Evolutionary conservation across 2,797 vertebrate genomes (phyloP).

Genomic region (Arnoldichthys spilopterus): DNA sequence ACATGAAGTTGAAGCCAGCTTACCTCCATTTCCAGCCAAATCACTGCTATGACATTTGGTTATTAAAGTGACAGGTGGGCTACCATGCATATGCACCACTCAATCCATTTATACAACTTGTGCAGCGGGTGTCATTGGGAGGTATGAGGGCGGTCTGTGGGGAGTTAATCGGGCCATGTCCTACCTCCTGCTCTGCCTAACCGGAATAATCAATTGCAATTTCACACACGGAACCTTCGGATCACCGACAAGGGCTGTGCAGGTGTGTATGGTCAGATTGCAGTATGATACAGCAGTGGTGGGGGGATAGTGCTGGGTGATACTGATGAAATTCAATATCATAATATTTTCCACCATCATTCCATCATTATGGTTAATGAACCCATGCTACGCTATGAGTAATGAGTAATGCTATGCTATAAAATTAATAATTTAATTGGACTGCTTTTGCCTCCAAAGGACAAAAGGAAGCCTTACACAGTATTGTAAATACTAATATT

Average conservation of each 20-base stretch:
- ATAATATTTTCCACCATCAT: background rate
- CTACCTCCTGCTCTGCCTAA: constrained; percentile 31
- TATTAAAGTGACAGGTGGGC: constrained; percentile 63
- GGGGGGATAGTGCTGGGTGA: constrained; percentile 11
- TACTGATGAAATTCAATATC: background rate
- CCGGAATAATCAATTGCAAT: constrained; percentile 76
- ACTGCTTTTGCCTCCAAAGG: too few species aligned
- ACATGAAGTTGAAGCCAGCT: constrained; percentile 48
- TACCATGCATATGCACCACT: constrained; percentile 47
- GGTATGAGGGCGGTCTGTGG: constrained; percentile 36
- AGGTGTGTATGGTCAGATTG: constrained; percentile 59
- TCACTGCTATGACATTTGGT: constrained; percentile 56
- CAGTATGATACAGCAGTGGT: constrained; percentile 41
- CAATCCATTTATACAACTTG: constrained; percentile 54
- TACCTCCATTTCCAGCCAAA: constrained; percentile 55
- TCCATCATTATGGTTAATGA: background rate
- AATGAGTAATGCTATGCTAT: background rate
- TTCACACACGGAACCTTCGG: constrained; percentile 64
- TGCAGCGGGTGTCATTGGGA: constrained; percentile 42
- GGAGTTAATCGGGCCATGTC: constrained; percentile 48
- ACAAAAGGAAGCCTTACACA: too few species aligned
- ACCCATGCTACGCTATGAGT: background rate
- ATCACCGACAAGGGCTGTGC: constrained; percentile 58
- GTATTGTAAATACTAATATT: too few species aligned
- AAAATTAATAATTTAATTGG: background rate